Evolutionary conservation across 2,797 vertebrate species (phyloP).

Genomic region (Centroberyx gerrardi): DNA sequence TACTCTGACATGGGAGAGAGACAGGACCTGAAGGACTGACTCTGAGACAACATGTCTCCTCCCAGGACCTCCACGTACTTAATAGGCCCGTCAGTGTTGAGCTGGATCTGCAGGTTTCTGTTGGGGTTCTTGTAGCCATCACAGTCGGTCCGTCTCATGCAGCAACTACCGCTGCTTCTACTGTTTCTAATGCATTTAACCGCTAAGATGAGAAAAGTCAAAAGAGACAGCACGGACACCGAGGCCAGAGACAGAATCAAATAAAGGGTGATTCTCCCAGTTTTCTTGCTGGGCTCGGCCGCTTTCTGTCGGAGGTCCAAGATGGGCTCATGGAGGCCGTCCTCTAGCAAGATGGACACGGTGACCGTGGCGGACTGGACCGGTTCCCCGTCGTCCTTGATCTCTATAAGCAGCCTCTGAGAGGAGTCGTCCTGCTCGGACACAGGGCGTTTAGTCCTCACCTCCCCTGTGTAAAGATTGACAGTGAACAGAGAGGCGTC

Average conservation of each 20-base stretch:
- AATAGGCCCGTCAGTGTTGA: slow-evolving; percentile 85
- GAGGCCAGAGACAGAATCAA: slow-evolving; percentile 81
- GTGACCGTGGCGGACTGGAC: slow-evolving; percentile 78
- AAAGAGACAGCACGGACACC: slow-evolving; percentile 78
- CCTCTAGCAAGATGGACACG: slow-evolving; percentile 77
- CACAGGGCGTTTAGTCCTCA: slow-evolving; percentile 84
- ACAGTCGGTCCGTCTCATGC: slow-evolving; percentile 70
- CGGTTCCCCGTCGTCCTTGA: slow-evolving; percentile 82
- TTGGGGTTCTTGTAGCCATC: slow-evolving; percentile 83
- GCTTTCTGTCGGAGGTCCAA: slow-evolving; percentile 71
- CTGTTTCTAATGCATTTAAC: slow-evolving; percentile 80
- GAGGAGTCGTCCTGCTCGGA: slow-evolving; percentile 82
- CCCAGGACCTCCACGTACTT: slow-evolving; percentile 87
- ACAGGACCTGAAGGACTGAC: slow-evolving; percentile 86
- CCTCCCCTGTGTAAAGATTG: slow-evolving; percentile 88
- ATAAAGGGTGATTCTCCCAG: slow-evolving; percentile 77
- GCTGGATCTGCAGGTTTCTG: slow-evolving; percentile 86
- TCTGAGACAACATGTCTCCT: slow-evolving; percentile 85
- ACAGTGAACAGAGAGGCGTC: slow-evolving; percentile 86
- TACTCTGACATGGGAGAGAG: slow-evolving; percentile 86
- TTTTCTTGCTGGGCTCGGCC: slow-evolving; percentile 69
- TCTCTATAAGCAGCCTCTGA: slow-evolving; percentile 83
- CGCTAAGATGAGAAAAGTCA: slow-evolving; percentile 79
- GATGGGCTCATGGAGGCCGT: slow-evolving; percentile 76
- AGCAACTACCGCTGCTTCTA: slow-evolving; percentile 71